These are phyloP conservation scores for Paradoxurus hermaphroditus DNA, from an alignment of 2,113 vertebrate species.

Conservation along the genomic window DNA sequence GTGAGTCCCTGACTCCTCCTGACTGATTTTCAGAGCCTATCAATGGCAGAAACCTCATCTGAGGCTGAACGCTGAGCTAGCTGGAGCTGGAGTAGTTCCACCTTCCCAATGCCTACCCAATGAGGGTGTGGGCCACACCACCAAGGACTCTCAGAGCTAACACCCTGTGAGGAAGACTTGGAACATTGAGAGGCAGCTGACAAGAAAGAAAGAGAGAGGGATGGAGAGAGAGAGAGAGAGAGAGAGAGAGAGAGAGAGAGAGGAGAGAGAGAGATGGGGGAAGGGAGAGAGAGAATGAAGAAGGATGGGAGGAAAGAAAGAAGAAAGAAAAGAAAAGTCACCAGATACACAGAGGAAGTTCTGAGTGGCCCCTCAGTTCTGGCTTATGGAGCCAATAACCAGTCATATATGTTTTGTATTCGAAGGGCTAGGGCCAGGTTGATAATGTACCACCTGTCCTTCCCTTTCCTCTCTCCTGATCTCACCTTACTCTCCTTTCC, in stretches of 20 bases:
- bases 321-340: neutral
- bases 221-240: neutral
- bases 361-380: neutral
- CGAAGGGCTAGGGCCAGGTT: neutral
- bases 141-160: neutral
- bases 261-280: too few species aligned
- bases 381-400: neutral
- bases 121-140: rapidly evolving
- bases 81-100: rapidly evolving
- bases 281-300: rapidly evolving
- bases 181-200: neutral
- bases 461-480: neutral
- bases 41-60: neutral
- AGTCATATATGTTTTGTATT: neutral
- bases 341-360: neutral
- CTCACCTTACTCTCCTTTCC: neutral
- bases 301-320: neutral
- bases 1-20: neutral
- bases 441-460: neutral
- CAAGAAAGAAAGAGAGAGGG: neutral
- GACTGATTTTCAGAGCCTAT: neutral
- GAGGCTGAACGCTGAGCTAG: neutral
- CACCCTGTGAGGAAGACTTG: neutral
- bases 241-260: neutral
- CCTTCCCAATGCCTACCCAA: neutral